Conservation (phyloP, 2,888 invertebrate genomes). For the Rugalucina vietnamica region DNA sequence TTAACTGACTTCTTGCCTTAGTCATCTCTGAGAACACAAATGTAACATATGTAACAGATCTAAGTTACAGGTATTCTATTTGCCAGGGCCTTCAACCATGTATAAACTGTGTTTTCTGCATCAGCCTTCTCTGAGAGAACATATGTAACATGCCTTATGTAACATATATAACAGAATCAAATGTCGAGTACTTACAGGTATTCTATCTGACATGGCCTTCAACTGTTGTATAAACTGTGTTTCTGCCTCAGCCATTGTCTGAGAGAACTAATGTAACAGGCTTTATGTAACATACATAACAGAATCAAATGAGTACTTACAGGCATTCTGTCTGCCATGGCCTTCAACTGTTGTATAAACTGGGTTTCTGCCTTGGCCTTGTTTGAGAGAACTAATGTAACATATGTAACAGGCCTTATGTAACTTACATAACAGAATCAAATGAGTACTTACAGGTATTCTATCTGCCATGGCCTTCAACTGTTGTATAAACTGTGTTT, state of each 20-base stretch:
- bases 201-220: slow-evolving; percentile 97
- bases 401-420: too few species aligned
- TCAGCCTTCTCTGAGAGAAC: slow-evolving; percentile 98
- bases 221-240: slow-evolving; percentile 98
- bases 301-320: slow-evolving; percentile 87
- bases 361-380: slow-evolving; percentile 98
- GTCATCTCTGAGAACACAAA: slow-evolving; percentile 99
- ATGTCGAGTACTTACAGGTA: slow-evolving; percentile 84
- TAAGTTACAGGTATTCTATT: slow-evolving; percentile 97
- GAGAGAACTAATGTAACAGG: neutral
- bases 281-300: neutral
- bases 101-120: slow-evolving; percentile 98
- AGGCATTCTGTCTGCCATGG: slow-evolving; percentile 97
- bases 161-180: neutral
- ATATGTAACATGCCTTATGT: too few species aligned
- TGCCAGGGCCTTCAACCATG: slow-evolving; percentile 96
- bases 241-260: slow-evolving; percentile 93
- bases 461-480: too few species aligned
- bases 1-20: slow-evolving; percentile 98
- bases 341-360: slow-evolving; percentile 97
- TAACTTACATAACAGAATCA: too few species aligned
- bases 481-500: too few species aligned
- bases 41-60: neutral
- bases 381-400: slow-evolving; percentile 97
- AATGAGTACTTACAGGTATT: too few species aligned